Evolutionary conservation across 2,797 vertebrate genomes (phyloP).

Genomic region (Thunnus albacares): DNA sequence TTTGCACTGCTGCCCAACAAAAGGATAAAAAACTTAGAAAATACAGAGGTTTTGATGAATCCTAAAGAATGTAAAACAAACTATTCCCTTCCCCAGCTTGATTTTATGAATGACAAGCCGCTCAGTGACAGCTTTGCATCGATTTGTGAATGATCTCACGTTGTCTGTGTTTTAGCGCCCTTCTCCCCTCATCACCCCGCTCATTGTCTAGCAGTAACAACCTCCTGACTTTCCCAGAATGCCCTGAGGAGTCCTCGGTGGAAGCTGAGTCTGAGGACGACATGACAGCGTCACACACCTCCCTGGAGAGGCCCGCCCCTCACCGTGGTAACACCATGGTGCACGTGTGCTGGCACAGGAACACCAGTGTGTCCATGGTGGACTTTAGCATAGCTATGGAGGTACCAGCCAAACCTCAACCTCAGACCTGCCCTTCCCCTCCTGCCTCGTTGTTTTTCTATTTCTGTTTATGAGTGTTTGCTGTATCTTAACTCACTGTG

Average conservation of each 20-base stretch:
- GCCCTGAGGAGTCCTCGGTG: conserved; percentile 89
- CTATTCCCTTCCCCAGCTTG: too few species aligned
- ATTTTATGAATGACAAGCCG: not conserved
- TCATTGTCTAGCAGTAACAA: conserved; percentile 77
- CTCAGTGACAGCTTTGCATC: not conserved
- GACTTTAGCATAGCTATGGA: conserved; percentile 98
- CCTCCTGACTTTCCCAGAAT: conserved; percentile 91
- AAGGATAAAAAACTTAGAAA: not conserved
- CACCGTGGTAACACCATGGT: conserved; percentile 99
- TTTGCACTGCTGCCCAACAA: not conserved
- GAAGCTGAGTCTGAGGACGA: conserved; percentile 98
- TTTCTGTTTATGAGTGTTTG: conserved; percentile 70
- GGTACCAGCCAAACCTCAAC: conserved; percentile 87
- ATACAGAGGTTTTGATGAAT: too few species aligned
- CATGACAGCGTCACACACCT: conserved; percentile 89
- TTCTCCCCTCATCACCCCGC: conserved; percentile 59
- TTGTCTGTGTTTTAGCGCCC: conserved; percentile 65
- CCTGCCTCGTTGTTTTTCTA: conserved; percentile 56
- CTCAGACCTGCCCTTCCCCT: conserved; percentile 79
- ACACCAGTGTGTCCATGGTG: conserved; percentile 98
- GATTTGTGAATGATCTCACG: conserved; percentile 58
- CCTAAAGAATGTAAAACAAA: too few species aligned
- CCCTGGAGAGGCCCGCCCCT: conserved; percentile 91
- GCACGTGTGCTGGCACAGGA: conserved; percentile 99
- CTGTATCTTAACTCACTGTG: conserved; percentile 64